These are phyloP conservation scores for Trichonephila inaurata DNA, from an alignment of 1,140 invertebrate genomes.

Conservation along the genomic window DNA sequence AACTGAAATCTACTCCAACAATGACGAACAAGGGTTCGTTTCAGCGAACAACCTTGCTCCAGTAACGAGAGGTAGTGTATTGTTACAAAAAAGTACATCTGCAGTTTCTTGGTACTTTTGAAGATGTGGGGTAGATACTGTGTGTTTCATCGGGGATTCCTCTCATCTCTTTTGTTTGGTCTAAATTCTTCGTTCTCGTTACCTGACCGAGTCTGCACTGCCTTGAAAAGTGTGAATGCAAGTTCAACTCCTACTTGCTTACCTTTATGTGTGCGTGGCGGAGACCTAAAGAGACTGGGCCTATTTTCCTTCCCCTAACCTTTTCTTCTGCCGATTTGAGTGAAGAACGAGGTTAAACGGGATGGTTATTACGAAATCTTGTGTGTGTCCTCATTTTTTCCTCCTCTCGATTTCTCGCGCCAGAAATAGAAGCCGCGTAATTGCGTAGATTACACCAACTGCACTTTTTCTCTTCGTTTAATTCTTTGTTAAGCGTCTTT, in stretches of 20 bases:
- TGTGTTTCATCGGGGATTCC: neutral
- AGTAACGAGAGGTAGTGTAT: too few relatives aligned
- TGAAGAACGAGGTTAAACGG: neutral
- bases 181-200: neutral
- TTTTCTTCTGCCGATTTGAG: neutral
- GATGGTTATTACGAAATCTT: constrained; percentile 10
- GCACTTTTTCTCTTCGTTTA: neutral
- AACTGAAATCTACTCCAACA: too few relatives aligned
- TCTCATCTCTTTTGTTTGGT: neutral
- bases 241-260: neutral
- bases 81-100: neutral
- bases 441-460: neutral
- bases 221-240: neutral
- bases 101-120: neutral
- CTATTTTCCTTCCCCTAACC: neutral
- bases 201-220: neutral
- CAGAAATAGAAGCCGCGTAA: neutral
- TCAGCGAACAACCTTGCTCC: too few relatives aligned
- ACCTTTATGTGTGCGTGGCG: too few relatives aligned
- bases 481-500: constrained; percentile 3
- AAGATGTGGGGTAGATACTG: neutral
- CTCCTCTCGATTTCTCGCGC: constrained; percentile 14
- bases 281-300: neutral
- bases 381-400: neutral
- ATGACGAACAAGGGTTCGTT: too few relatives aligned